phyloP scores from a whole-genome alignment of 2,888 invertebrate species.

The Ariolimax columbianus region DNA sequence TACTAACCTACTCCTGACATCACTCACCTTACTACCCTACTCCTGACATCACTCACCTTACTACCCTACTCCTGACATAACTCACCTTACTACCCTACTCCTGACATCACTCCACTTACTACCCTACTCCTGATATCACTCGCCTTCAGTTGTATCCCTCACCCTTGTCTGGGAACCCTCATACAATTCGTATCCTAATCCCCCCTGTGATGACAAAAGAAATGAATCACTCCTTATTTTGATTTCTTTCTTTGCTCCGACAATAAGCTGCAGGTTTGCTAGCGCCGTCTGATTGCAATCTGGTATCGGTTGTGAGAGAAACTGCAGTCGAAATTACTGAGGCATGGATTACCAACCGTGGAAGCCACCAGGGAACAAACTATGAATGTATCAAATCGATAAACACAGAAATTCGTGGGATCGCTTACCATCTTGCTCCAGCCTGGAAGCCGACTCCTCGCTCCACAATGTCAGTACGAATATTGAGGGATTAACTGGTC shows the following conservation, averaged over 20 bases:
- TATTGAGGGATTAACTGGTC: constrained; percentile 35
- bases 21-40: no score
- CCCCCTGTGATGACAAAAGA: neutral
- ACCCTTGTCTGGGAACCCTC: no score
- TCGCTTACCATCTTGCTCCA: constrained; percentile 16
- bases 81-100: no score
- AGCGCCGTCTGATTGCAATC: neutral
- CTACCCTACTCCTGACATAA: no score
- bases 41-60: no score
- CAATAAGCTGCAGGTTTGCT: neutral
- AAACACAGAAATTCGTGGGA: constrained; percentile 7
- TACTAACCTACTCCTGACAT: no score
- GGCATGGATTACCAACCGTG: constrained; percentile 29
- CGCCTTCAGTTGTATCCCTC: no score
- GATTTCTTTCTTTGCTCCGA: neutral
- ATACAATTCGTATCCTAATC: no score
- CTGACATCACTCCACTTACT: no score
- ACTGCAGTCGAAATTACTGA: constrained; percentile 29
- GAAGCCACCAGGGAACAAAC: constrained; percentile 20
- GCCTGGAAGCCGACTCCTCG: neutral
- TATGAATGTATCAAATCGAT: constrained; percentile 18
- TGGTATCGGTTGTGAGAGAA: constrained; percentile 2
- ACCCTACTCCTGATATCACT: no score
- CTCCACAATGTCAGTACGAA: constrained; percentile 6
- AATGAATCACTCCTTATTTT: constrained; percentile 18